These are phyloP conservation scores for Mycteria americana DNA, from an alignment of 2,797 vertebrate species.

Conservation along the genomic window DNA sequence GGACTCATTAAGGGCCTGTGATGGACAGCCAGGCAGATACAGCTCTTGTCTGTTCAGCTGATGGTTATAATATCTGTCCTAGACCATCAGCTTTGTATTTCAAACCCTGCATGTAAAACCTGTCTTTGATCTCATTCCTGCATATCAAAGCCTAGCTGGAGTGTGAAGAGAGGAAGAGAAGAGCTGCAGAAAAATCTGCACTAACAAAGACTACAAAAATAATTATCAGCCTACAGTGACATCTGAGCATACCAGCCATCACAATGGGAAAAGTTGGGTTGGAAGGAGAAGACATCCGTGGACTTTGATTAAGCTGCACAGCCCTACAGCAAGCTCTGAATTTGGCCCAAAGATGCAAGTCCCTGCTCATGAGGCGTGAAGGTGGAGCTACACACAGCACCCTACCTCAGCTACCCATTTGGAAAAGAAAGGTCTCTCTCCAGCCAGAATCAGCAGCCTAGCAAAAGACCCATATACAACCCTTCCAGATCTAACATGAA, in stretches of 20 bases:
- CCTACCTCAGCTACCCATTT: not conserved
- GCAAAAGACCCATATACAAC: not conserved
- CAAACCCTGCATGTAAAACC: not conserved
- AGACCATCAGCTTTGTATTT: not conserved
- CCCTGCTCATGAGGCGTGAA: not conserved
- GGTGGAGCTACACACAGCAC: not conserved
- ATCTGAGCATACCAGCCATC: not conserved
- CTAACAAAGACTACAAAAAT: not conserved
- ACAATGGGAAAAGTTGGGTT: rapidly evolving
- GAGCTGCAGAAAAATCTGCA: not conserved
- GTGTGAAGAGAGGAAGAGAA: not conserved
- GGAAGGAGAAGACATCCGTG: not conserved
- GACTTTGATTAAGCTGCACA: not conserved
- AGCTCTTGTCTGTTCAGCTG: not conserved
- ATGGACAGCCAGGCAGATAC: not conserved
- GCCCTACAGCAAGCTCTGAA: not conserved
- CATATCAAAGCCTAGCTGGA: not conserved
- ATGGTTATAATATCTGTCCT: not conserved
- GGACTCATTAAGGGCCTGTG: not conserved
- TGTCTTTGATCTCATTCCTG: not conserved
- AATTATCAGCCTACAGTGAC: not conserved
- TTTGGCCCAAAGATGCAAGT: not conserved
- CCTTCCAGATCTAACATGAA: not conserved
- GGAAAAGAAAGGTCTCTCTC: not conserved
- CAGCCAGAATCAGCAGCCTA: not conserved